Percentiles rank a stretch among this genome's conserved stretches.
Evolutionary conservation across 2,113 vertebrate genomes (phyloP).

Genomic region (Hippocampus comes): DNA sequence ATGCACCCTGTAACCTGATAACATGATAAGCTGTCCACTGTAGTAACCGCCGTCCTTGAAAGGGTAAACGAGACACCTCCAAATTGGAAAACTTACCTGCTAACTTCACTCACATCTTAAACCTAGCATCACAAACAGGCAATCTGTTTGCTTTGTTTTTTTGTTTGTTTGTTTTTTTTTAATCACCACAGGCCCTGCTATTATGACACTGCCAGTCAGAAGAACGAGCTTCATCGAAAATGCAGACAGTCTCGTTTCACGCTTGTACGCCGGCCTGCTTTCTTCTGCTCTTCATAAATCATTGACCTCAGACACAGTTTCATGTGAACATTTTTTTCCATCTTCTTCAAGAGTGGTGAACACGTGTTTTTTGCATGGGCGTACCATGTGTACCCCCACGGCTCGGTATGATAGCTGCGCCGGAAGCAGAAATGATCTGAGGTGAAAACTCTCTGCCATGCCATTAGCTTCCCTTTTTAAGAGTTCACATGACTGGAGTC

Average conservation of each 20-base stretch:
- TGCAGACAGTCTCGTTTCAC: conserved; percentile 59
- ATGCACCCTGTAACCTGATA: no score
- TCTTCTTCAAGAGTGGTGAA: conserved; percentile 43
- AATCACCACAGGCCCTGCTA: conserved; percentile 29
- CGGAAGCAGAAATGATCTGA: conserved; percentile 26
- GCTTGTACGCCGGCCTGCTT: conserved; percentile 56
- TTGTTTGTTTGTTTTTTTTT: neutral
- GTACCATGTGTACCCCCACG: conserved; percentile 41
- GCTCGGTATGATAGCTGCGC: conserved; percentile 30
- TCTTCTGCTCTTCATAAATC: conserved; percentile 64
- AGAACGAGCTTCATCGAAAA: conserved; percentile 58
- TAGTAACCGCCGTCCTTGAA: no score
- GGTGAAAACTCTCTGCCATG: neutral
- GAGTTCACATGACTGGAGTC: conserved; percentile 15
- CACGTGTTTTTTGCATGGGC: conserved; percentile 43
- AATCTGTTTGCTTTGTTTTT: neutral
- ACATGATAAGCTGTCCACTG: no score
- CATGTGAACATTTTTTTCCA: conserved; percentile 39
- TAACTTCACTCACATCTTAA: no score
- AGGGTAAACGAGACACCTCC: no score
- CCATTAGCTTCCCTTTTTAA: conserved; percentile 9
- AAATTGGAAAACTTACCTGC: no score
- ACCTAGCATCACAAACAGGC: neutral
- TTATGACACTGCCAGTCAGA: conserved; percentile 54
- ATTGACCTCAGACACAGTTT: conserved; percentile 63